A percentile compares a stretch with the other conserved stretches of the same genome.
Conservation (phyloP, 1,140 invertebrate genomes). For the Lordiphosa clarofinis region DNA sequence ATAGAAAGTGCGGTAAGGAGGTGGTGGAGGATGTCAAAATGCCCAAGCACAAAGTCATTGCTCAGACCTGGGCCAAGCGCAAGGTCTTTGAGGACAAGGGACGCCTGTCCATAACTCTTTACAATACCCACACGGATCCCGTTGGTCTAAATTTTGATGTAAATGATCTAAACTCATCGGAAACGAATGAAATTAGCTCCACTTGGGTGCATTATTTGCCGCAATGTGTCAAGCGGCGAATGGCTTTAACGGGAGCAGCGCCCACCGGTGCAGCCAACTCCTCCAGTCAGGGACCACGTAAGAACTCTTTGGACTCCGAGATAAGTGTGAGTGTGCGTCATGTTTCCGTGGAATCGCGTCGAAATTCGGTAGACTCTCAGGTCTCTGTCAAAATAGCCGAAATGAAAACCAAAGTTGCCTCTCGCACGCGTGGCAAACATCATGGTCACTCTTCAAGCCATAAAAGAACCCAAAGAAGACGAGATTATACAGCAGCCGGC, state of each 20-base stretch:
- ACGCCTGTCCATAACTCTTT: conserved; percentile 91
- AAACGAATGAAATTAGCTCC: conserved; percentile 87
- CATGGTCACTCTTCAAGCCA: conserved; percentile 59
- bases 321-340: conserved; percentile 89
- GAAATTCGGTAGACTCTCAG: conserved; percentile 92
- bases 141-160: conserved; percentile 91
- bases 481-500: conserved; percentile 79
- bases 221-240: conserved; percentile 89
- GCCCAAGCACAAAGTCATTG: conserved; percentile 94
- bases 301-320: conserved; percentile 87
- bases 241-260: conserved; percentile 85
- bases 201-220: conserved; percentile 94
- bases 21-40: conserved; percentile 86
- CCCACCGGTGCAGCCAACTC: conserved; percentile 81
- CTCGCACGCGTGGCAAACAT: conserved; percentile 80
- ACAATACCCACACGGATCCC: conserved; percentile 92
- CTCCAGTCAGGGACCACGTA: conserved; percentile 81
- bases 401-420: conserved; percentile 86
- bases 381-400: conserved; percentile 89
- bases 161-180: conserved; percentile 85
- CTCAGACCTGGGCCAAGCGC: conserved; percentile 92
- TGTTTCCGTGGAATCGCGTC: conserved; percentile 89
- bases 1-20: conserved; percentile 85
- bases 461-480: conserved; percentile 74
- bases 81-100: conserved; percentile 91